Conservation (phyloP, 2,113 vertebrate genomes). For the Neodontobutis hainanensis region DNA sequence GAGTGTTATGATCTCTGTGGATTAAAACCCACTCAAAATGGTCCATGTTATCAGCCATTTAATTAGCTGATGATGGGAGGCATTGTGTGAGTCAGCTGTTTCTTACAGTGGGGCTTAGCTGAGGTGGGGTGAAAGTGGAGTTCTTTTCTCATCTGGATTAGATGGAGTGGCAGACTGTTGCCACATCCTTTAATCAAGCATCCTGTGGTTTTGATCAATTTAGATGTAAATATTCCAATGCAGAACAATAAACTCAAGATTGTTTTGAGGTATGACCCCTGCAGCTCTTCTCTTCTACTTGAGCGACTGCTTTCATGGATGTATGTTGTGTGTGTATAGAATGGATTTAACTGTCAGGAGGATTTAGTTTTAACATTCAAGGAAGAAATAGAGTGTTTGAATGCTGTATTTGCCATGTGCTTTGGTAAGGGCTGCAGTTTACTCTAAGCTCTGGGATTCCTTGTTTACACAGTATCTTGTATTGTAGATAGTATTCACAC, state of each 20-base stretch:
- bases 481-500: background rate
- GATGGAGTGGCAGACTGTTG: slow-evolving; percentile 16
- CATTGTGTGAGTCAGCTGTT: slow-evolving; percentile 55
- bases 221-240: background rate
- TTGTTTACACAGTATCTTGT: background rate
- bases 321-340: no score
- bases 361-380: no score
- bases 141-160: slow-evolving; percentile 24
- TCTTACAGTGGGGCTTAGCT: slow-evolving; percentile 22
- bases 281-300: no score
- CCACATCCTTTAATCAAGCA: background rate
- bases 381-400: no score
- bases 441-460: background rate
- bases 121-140: slow-evolving; percentile 15
- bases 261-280: no score
- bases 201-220: no score
- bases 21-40: slow-evolving; percentile 29
- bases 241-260: background rate
- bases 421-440: no score
- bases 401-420: no score
- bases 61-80: slow-evolving; percentile 40
- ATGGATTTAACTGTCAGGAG: no score
- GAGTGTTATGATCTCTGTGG: slow-evolving; percentile 9
- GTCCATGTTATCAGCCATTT: slow-evolving; percentile 32
- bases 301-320: no score